These are phyloP conservation scores for Volucella zonaria DNA, from an alignment of 2,888 invertebrate genomes.

Conservation along the genomic window DNA sequence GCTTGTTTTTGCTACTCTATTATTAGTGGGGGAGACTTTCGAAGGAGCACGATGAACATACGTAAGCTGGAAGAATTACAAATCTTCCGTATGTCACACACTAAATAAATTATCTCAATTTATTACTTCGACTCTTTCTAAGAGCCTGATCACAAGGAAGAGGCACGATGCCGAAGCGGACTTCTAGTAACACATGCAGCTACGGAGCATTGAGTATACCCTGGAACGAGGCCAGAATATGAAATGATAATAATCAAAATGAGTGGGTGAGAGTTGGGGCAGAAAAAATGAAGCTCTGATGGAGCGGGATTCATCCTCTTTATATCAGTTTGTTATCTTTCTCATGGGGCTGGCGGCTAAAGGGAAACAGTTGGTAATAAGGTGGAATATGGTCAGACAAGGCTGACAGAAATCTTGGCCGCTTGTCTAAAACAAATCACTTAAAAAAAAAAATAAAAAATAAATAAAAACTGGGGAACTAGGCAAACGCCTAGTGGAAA, in stretches of 20 bases:
- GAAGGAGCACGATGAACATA: not conserved
- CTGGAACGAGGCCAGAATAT: slow-evolving; percentile 11
- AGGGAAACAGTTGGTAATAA: slow-evolving; percentile 9
- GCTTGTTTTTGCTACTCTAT: not conserved
- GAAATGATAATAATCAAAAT: slow-evolving; percentile 13
- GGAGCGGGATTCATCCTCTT: slow-evolving; percentile 37
- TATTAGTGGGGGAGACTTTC: not conserved
- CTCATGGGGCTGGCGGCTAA: not conserved
- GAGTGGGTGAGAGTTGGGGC: not conserved
- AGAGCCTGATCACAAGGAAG: slow-evolving; percentile 33
- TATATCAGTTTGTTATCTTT: slow-evolving; percentile 47
- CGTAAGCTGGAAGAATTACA: not conserved
- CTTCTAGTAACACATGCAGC: slow-evolving; percentile 32
- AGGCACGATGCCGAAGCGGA: slow-evolving; percentile 10
- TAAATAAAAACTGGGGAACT: too few relatives aligned
- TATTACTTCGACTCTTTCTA: not conserved
- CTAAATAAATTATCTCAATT: slow-evolving; percentile 42
- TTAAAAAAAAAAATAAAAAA: not conserved
- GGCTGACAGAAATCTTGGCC: slow-evolving; percentile 48
- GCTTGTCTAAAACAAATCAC: slow-evolving; percentile 50
- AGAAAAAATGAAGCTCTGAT: slow-evolving; percentile 12
- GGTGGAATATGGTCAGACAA: slow-evolving; percentile 23
- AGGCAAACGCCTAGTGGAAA: too few relatives aligned
- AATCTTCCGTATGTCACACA: slow-evolving; percentile 26
- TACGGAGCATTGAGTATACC: not conserved